Evolutionary conservation across 2,113 vertebrate genomes (phyloP).

Genomic region (Gymnarchus niloticus): DNA sequence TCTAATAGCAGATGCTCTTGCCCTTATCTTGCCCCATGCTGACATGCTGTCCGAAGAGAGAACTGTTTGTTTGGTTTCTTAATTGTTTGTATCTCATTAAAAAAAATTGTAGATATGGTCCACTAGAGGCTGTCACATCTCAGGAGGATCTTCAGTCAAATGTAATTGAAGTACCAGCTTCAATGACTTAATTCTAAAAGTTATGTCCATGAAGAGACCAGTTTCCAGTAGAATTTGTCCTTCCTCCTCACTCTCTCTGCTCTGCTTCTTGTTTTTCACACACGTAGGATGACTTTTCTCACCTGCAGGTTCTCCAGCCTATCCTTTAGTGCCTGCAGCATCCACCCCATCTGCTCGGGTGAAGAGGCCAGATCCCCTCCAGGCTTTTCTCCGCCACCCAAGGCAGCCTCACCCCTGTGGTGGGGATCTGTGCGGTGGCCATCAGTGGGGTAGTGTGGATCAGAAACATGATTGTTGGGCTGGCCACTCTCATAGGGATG

Average conservation of each 20-base stretch:
- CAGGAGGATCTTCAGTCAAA: background rate
- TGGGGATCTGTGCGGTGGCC: conserved; percentile 43
- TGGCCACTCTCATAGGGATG: conserved; percentile 40
- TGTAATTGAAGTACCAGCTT: background rate
- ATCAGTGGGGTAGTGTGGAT: conserved; percentile 42
- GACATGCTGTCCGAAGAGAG: too few species aligned
- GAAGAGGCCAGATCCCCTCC: conserved; percentile 50
- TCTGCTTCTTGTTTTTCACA: background rate
- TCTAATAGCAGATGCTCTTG: background rate
- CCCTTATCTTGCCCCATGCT: background rate
- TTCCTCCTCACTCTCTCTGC: background rate
- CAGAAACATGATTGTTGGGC: conserved; percentile 49
- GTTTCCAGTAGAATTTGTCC: background rate
- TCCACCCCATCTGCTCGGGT: conserved; percentile 64
- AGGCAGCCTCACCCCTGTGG: conserved; percentile 38
- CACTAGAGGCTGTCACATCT: background rate
- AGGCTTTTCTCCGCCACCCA: conserved; percentile 52
- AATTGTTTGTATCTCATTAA: too few species aligned
- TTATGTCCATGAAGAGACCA: background rate
- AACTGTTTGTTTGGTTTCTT: too few species aligned
- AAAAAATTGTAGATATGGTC: background rate
- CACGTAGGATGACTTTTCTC: conserved; percentile 23
- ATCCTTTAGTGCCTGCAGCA: conserved; percentile 70
- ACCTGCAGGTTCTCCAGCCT: conserved; percentile 72
- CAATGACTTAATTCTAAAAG: background rate